Conservation (phyloP, 2,797 vertebrate species). For the Garrulus glandarius region DNA sequence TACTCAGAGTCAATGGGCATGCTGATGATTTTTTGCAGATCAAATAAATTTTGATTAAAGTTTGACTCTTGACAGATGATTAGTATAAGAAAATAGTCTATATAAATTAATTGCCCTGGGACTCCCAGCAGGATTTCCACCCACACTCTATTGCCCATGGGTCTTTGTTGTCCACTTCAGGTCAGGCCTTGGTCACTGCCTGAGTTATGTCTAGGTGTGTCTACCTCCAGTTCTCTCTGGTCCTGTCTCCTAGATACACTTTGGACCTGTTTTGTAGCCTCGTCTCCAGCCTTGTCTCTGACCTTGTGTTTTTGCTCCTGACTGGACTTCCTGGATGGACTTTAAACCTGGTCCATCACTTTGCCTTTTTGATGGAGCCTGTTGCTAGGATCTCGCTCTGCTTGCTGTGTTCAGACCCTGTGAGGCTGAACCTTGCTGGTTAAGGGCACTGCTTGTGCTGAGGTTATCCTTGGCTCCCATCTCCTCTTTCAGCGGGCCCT, state of each 20-base stretch:
- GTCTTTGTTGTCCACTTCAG: not conserved
- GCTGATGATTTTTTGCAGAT: not conserved
- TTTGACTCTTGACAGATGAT: not conserved
- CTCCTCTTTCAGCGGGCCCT: rapidly evolving
- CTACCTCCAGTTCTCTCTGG: not conserved
- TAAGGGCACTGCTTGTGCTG: not conserved
- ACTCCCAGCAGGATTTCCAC: not conserved
- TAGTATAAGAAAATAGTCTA: not conserved
- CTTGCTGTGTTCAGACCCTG: not conserved
- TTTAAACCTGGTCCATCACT: not conserved
- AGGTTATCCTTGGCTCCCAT: not conserved
- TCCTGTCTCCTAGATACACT: not conserved
- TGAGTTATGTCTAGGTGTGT: not conserved
- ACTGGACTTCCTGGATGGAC: not conserved
- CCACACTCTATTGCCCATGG: not conserved
- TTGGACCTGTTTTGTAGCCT: not conserved
- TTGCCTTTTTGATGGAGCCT: not conserved
- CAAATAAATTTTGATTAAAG: not conserved
- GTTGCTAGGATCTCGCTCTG: not conserved
- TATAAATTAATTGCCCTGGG: not conserved
- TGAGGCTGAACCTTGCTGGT: not conserved
- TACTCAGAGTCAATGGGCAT: not conserved
- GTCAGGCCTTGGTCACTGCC: not conserved
- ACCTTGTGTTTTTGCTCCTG: not conserved
- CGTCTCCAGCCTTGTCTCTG: not conserved